Base-by-base conservation (phyloP, 2,888 invertebrate genomes). In the Cosmorhoe ocellata region DNA sequence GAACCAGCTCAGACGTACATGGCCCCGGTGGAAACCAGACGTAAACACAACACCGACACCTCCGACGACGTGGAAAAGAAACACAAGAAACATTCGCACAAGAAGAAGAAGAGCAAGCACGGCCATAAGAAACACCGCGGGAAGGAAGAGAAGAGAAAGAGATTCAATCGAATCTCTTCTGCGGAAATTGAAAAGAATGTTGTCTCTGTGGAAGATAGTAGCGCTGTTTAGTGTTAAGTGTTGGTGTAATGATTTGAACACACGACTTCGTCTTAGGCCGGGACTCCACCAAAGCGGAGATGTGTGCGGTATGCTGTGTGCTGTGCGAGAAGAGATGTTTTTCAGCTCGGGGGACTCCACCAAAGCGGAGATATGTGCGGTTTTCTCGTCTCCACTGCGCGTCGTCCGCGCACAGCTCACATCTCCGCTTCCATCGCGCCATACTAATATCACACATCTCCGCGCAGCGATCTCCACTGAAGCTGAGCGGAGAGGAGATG, bases 1-100 rank as follows among this genome's bases (percentile, higher is more conserved):
- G 86, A 82, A 49, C 81, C 84, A 1, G 59, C 67, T 0, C 62
- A 64, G 2, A 83, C 79, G 0, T 88, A 86, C 63, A 83, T 87
- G 85, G 88, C 85, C 0, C 85, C 87, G 0, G 79, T 84, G 0
- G 84, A 84, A 1, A 74, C 59, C 1, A 63, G 67, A 0, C 69
- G 71, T 0, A 80, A 75, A 8, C 44, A 37, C n/a, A 38, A 41
- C 3, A 9, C 63, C 0, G 72, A 69, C 1, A 10, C 31, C 0
- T 55, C 64, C 0, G 71, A 70, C 0, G 72, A 72, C 0, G 75
- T 71, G 0, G 78, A 76, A 38, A 82, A 76, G 43, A 71, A 59
- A 8, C 79, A 76, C 28, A 84, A 77, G 6, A 83, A 81, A n/a
- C 79, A 64, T 12, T 1, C 53, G 0, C 83, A 83, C 48, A 85